Conservation (phyloP, 2,797 vertebrate genomes). For the Channallabes apus region DNA sequence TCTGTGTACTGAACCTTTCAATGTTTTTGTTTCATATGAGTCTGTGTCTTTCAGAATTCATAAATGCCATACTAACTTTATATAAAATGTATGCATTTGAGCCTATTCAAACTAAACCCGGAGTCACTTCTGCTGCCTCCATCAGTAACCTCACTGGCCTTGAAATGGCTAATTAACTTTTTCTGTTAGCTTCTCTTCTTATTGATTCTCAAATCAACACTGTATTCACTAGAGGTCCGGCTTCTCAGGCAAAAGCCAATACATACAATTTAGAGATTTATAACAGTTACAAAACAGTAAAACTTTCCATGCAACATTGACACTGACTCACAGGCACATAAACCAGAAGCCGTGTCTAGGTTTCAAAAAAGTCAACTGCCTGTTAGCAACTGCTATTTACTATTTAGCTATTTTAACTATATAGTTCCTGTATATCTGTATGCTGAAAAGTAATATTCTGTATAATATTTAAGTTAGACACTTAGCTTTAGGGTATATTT, state of each 20-base stretch:
- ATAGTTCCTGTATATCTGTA: slow-evolving; percentile 10
- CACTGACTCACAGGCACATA: slow-evolving; percentile 33
- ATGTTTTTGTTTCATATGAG: too few relatives aligned
- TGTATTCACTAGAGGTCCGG: slow-evolving; percentile 45
- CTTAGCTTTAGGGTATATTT: too few relatives aligned
- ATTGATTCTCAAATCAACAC: slow-evolving; percentile 50
- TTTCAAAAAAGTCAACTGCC: slow-evolving; percentile 22
- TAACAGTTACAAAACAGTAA: slow-evolving; percentile 41
- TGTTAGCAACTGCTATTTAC: slow-evolving; percentile 26
- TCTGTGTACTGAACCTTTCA: slow-evolving; percentile 1
- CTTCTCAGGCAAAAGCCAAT: slow-evolving; percentile 44
- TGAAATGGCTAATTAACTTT: slow-evolving; percentile 55
- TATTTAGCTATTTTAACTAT: too few relatives aligned
- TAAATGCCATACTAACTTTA: background rate
- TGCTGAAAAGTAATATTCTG: slow-evolving; percentile 4
- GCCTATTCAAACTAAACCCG: slow-evolving; percentile 8
- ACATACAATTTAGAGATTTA: slow-evolving; percentile 49
- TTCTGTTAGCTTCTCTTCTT: slow-evolving; percentile 46
- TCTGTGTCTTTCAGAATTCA: background rate
- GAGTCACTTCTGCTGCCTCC: slow-evolving; percentile 4
- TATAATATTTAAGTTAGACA: background rate
- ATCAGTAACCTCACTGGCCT: slow-evolving; percentile 35
- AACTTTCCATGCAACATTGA: slow-evolving; percentile 34
- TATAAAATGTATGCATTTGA: slow-evolving; percentile 14
- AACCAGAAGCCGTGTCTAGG: slow-evolving; percentile 16